phyloP scores from a whole-genome alignment of 92 coral and sea anemone species.

The Nematostella vectensis region DNA sequence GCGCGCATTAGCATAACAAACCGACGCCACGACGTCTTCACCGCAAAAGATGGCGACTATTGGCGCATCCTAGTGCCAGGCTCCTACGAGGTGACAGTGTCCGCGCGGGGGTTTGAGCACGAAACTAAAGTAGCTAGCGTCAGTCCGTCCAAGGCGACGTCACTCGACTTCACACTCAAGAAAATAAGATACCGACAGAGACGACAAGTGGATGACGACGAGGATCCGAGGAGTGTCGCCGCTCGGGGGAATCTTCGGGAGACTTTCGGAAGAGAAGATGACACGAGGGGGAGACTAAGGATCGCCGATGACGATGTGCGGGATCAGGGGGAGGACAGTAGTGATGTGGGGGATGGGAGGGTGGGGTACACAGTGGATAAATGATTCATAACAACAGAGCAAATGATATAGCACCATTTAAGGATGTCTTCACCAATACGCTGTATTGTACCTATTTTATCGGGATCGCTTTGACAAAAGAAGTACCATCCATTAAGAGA shows the following conservation, averaged over 20 bases:
- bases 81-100: slow-evolving; percentile 88
- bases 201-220: slow-evolving; percentile 56
- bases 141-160: slow-evolving; percentile 44
- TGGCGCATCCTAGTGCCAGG: slow-evolving; percentile 99
- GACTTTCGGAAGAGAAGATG: slow-evolving; percentile 10
- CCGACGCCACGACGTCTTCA: slow-evolving; percentile 91
- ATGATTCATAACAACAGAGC: no score
- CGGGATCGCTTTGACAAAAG: no score
- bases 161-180: slow-evolving; percentile 63
- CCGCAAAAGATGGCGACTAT: slow-evolving; percentile 87
- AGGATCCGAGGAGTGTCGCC: slow-evolving; percentile 53
- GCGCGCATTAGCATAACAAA: slow-evolving; percentile 81
- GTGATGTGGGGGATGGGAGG: no score
- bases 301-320: no score
- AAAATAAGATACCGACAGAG: slow-evolving; percentile 60
- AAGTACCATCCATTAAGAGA: no score
- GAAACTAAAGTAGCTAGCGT: slow-evolving; percentile 76
- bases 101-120: slow-evolving; percentile 85
- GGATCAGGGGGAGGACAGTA: no score
- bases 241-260: slow-evolving; percentile 20
- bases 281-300: no score
- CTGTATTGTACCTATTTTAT: no score
- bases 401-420: no score
- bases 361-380: no score
- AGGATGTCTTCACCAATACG: no score